Evolutionary conservation across 2,888 invertebrate genomes (phyloP).

Genomic region (Himalopsyche kuldschensis): DNA sequence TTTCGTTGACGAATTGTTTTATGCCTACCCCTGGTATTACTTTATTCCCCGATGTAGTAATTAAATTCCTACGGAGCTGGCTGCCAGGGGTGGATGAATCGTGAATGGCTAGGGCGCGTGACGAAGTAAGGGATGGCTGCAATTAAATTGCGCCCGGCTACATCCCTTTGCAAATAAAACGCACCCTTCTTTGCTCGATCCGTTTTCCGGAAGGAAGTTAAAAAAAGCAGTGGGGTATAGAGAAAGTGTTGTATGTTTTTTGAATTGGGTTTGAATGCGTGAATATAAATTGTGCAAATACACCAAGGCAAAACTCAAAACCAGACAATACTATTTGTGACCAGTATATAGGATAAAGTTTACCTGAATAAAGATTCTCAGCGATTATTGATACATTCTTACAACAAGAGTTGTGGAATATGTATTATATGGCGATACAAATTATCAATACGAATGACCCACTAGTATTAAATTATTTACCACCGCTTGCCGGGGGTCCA

Average conservation of each 20-base stretch:
- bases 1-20: background rate
- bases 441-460: too few relatives aligned
- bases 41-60: constrained; percentile 37
- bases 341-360: too few relatives aligned
- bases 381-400: too few relatives aligned
- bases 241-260: background rate
- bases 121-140: constrained; percentile 7
- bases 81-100: constrained; percentile 17
- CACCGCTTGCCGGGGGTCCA: too few relatives aligned
- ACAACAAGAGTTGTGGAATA: too few relatives aligned
- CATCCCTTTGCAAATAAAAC: constrained; percentile 36
- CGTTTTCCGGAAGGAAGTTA: constrained; percentile 29
- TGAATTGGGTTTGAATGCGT: too few relatives aligned
- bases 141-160: constrained; percentile 13
- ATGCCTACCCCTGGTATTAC: background rate
- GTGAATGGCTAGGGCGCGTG: constrained; percentile 2
- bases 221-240: background rate
- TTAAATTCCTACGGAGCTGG: constrained; percentile 36
- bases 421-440: too few relatives aligned
- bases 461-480: too few relatives aligned
- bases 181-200: constrained; percentile 38
- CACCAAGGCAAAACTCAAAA: too few relatives aligned
- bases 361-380: too few relatives aligned
- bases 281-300: too few relatives aligned
- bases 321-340: too few relatives aligned